Percentiles rank a stretch among this genome's conserved stretches.
phyloP scores from a whole-genome alignment of 2,797 vertebrate species.

The Sparus aurata region DNA sequence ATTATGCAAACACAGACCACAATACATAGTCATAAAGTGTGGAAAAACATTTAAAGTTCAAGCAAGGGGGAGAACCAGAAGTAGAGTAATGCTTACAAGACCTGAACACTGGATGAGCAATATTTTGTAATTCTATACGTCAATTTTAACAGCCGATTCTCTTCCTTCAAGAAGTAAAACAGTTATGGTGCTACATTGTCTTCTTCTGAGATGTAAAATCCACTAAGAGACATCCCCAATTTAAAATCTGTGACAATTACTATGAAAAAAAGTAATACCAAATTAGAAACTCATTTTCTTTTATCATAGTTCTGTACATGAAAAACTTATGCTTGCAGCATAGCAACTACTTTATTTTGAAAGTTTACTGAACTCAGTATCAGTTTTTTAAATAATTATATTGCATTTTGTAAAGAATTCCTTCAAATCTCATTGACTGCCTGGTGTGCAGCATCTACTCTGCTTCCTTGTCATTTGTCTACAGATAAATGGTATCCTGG shows the following conservation, averaged over 20 bases:
- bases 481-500: constrained; percentile 29
- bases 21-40: constrained; percentile 25
- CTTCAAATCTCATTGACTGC: constrained; percentile 39
- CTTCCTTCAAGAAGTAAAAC: constrained; percentile 7
- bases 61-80: background rate
- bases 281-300: background rate
- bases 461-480: constrained; percentile 15
- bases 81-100: constrained; percentile 3
- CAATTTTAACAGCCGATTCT: background rate
- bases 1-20: constrained; percentile 51
- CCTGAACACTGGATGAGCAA: background rate
- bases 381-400: background rate
- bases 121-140: background rate
- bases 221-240: background rate
- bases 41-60: constrained; percentile 1
- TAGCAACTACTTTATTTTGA: background rate
- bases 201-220: background rate
- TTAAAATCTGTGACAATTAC: background rate
- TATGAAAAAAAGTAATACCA: background rate
- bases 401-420: constrained; percentile 13
- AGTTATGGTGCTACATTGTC: background rate
- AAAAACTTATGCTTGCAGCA: background rate
- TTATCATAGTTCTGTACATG: background rate
- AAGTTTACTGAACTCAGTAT: background rate
- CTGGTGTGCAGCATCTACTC: constrained; percentile 8